Base-by-base conservation (phyloP, 1,140 invertebrate genomes). In the Aethina tumida region DNA sequence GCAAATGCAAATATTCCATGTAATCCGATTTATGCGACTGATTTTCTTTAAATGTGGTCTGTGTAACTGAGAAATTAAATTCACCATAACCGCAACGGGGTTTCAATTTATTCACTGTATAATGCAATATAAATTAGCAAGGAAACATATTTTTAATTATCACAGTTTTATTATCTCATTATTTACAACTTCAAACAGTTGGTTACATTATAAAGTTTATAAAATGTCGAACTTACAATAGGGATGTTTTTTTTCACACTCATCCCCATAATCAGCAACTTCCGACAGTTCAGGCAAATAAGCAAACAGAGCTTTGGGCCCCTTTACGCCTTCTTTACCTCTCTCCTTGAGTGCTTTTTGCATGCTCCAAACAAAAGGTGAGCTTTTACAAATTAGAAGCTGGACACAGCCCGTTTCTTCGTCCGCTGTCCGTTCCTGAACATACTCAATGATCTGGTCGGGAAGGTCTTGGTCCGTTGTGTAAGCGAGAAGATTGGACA, bases 311-410 rank as follows among this genome's bases (percentile, higher is more conserved):
- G 62, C 55, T 5, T 49, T 39, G 14, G 61, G 49, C 47, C 66
- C 66, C 63, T 13, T 53, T 45, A 24, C 53, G 5, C 35, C 55
- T 32, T 25, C 44, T 15, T 51, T 47, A 29, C 39, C 37, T 36
- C 49, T 57, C 52, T 30, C 59, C 58, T 40, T 53, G 49, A 4
- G 81, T 2, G 76, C 71, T 18, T 69, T 67, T 57, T 88, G 84
- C 67, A 83, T 81, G 33, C 75, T 76, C 59, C 65, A 71, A 41
- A 88, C 73, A 22, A 87, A 72, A 2, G 83, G 83, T 1, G 76
- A 71, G 26, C 73, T 71, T 63, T 86, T 87, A 54, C 85, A 89
- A 35, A 87, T 59, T 7, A 89, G 55, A 9, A 85, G 60, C 57
- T 77, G 74, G 2, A 87, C 64, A 48, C 84, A 89, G 22, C 71